Percentiles rank a stretch among this genome's conserved stretches.
Conservation (phyloP, 30 jellyfish, hydroid and myxozoan genomes). For the Aurelia sp. region DNA sequence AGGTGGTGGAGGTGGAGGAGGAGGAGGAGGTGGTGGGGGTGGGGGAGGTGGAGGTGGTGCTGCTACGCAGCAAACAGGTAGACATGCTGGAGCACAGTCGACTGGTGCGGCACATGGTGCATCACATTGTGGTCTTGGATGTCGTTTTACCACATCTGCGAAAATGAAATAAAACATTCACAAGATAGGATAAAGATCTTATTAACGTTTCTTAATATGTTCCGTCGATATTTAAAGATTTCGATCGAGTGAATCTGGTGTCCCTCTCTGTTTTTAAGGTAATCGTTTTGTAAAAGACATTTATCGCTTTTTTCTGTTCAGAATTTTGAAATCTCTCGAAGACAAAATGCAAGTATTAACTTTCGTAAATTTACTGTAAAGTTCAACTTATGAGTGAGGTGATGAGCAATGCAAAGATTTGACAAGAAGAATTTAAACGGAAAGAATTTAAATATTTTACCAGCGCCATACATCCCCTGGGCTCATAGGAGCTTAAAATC, state of each 20-base stretch:
- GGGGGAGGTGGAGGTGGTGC: conserved; percentile 98
- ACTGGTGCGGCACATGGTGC: conserved; percentile 90
- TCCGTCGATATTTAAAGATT: too few species aligned
- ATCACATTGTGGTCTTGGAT: conserved; percentile 86
- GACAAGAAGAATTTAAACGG: too few species aligned
- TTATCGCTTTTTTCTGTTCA: too few species aligned
- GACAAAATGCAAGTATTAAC: too few species aligned
- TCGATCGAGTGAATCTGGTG: too few species aligned
- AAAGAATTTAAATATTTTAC: too few species aligned
- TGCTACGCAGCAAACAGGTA: conserved; percentile 91
- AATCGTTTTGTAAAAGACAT: background rate
- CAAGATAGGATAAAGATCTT: background rate
- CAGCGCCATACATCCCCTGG: too few species aligned
- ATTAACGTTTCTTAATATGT: background rate
- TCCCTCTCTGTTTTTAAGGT: background rate
- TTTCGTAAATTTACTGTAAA: too few species aligned
- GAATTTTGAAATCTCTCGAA: too few species aligned
- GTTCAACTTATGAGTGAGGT: too few species aligned
- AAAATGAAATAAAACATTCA: background rate
- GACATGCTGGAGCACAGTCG: conserved; percentile 96
- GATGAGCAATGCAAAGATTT: too few species aligned
- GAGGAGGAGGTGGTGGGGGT: conserved; percentile 95
- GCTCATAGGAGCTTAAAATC: too few species aligned
- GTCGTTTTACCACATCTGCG: conserved; percentile 74
- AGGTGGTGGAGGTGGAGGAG: conserved; percentile 88